These are phyloP conservation scores for Phallusia fumigata DNA, from an alignment of 23 tunicate species.

Conservation along the genomic window DNA sequence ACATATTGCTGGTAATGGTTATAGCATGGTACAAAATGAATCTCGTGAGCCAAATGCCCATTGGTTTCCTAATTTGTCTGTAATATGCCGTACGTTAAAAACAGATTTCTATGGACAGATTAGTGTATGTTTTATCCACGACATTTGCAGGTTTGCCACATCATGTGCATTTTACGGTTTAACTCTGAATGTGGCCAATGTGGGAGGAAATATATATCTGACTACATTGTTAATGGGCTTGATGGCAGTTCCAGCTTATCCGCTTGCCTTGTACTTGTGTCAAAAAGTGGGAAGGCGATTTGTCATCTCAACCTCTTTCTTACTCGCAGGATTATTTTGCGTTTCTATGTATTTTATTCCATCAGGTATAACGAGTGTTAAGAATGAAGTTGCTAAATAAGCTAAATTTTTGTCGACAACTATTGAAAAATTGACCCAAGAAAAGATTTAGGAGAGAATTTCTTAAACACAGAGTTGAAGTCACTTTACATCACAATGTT, in stretches of 20 bases:
- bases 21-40: too few relatives aligned
- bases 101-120: too few relatives aligned
- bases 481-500: not conserved
- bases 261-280: conserved; percentile 5
- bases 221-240: conserved; percentile 6
- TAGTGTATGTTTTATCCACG: not conserved
- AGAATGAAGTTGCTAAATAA: too few relatives aligned
- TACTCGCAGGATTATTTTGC: conserved; percentile 3
- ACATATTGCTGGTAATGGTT: not conserved
- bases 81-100: not conserved
- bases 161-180: conserved; percentile 16
- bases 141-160: conserved; percentile 4
- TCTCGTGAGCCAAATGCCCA: not conserved
- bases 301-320: not conserved
- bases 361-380: not conserved
- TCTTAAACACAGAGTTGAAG: too few relatives aligned
- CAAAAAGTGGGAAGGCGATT: not conserved
- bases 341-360: conserved; percentile 5
- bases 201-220: conserved; percentile 3
- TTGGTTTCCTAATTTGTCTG: not conserved
- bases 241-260: not conserved
- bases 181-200: not conserved
- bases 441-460: too few relatives aligned
- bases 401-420: too few relatives aligned
- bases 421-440: too few relatives aligned